phyloP scores from a whole-genome alignment of 2,113 vertebrate genomes.

The Pteruthius melanotis region DNA sequence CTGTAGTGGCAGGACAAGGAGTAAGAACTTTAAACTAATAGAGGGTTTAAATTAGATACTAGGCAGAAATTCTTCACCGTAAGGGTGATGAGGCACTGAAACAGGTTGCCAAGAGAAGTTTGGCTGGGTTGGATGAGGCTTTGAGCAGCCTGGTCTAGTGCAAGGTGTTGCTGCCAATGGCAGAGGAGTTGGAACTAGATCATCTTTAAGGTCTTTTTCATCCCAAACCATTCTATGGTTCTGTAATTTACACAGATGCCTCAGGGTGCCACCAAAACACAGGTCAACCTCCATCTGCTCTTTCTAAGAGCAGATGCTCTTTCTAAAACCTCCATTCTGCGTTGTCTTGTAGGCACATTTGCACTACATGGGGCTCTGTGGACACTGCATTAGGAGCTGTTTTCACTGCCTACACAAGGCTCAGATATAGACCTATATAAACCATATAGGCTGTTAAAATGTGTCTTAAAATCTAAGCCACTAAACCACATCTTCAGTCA shows the following conservation, averaged over 20 bases:
- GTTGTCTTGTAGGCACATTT: background rate
- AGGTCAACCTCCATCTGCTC: background rate
- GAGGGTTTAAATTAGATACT: background rate
- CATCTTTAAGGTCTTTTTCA: background rate
- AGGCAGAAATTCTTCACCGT: background rate
- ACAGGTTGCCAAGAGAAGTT: background rate
- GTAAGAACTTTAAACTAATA: background rate
- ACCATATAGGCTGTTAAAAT: background rate
- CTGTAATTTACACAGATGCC: background rate
- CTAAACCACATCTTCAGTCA: background rate
- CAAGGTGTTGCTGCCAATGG: background rate
- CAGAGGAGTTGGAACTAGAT: background rate
- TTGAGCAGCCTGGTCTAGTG: background rate
- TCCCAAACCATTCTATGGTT: background rate
- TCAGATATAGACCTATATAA: background rate
- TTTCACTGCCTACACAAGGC: background rate
- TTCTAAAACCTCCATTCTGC: background rate
- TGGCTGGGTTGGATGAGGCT: background rate
- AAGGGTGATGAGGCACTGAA: background rate
- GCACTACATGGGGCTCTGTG: background rate
- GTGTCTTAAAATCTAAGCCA: background rate
- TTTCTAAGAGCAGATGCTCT: background rate
- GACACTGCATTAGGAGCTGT: background rate
- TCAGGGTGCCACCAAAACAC: background rate
- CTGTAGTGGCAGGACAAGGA: background rate